Evolutionary conservation across 2,888 invertebrate species (phyloP).

Genomic region (Drosophila yooni): DNA sequence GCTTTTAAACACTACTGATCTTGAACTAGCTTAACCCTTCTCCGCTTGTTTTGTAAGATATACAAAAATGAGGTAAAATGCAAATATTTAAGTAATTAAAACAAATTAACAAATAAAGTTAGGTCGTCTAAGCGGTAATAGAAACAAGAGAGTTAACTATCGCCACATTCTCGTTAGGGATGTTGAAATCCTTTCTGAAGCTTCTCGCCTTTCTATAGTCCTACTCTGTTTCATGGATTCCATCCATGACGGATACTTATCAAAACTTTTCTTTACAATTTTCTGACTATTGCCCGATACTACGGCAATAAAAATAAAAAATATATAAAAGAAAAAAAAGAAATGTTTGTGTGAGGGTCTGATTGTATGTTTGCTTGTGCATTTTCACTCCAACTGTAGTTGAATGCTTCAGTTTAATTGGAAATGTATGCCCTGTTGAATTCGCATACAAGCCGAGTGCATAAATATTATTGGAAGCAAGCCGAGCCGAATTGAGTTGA

Average conservation of each 20-base stretch:
- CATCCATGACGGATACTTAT: background rate
- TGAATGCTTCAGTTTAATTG: slow-evolving; percentile 79
- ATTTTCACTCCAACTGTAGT: slow-evolving; percentile 52
- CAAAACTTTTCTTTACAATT: background rate
- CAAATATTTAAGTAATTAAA: background rate
- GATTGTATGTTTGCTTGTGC: slow-evolving; percentile 34
- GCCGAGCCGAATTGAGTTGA: slow-evolving; percentile 51
- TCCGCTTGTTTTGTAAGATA: too few species aligned
- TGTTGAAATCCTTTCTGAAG: background rate
- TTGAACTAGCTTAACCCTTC: background rate
- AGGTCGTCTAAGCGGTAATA: background rate
- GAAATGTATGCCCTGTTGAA: slow-evolving; percentile 75
- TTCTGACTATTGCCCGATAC: background rate
- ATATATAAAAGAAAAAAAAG: background rate
- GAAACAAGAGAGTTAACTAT: background rate
- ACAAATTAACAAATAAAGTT: background rate
- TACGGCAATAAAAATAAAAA: background rate
- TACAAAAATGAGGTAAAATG: background rate
- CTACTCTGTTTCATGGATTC: background rate
- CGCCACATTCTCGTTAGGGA: background rate
- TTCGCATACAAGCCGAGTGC: slow-evolving; percentile 63
- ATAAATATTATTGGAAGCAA: slow-evolving; percentile 76
- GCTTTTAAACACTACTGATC: background rate
- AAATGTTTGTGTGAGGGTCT: slow-evolving; percentile 1
- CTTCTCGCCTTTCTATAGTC: background rate